Conservation (phyloP, 2,113 vertebrate species). For the Amblyopsis rosae region DNA sequence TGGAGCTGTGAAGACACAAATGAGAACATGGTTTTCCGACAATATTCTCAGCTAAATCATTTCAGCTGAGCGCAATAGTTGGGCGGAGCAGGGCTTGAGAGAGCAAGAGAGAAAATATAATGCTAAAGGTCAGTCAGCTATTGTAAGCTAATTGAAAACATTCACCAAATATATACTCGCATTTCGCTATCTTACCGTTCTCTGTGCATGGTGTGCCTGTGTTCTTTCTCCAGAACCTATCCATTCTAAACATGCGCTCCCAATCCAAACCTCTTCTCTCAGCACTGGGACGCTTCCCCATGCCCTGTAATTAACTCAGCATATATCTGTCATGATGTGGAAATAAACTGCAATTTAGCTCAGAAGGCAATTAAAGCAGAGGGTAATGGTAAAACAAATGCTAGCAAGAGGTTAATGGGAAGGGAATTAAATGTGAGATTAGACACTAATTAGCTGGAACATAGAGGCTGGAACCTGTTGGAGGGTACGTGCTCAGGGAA, state of each 20-base stretch:
- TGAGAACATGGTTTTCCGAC: no score
- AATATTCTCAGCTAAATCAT: no score
- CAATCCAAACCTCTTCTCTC: constrained; percentile 21
- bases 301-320: constrained; percentile 70
- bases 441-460: not conserved
- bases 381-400: constrained; percentile 76
- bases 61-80: no score
- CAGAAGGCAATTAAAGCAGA: constrained; percentile 69
- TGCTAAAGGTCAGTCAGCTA: no score
- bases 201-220: not conserved
- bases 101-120: no score
- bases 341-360: constrained; percentile 75
- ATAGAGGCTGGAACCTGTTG: constrained; percentile 25
- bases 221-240: constrained; percentile 8
- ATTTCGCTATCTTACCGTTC: not conserved
- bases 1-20: no score
- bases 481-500: not conserved
- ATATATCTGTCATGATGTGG: constrained; percentile 68
- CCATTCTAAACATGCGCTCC: not conserved
- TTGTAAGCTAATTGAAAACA: no score
- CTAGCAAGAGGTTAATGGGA: constrained; percentile 76
- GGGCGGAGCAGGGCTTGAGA: no score
- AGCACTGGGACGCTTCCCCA: constrained; percentile 52
- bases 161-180: no score
- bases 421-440: constrained; percentile 1